These are phyloP conservation scores for Philaenus spumarius DNA, from an alignment of 1,140 invertebrate genomes.

Conservation along the genomic window DNA sequence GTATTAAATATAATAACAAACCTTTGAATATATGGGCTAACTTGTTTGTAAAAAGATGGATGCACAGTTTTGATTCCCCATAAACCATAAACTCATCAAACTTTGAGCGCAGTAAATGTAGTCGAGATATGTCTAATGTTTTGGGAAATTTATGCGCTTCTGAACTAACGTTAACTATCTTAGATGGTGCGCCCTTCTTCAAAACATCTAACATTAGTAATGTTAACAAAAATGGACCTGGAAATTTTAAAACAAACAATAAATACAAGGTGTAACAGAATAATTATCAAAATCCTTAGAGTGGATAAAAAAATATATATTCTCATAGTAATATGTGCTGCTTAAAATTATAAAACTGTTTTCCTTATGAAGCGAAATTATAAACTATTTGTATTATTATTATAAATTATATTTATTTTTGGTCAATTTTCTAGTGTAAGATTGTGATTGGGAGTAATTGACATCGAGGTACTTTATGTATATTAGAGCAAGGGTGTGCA, in stretches of 20 bases:
- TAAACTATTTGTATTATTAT: too few relatives aligned
- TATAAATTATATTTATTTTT: too few relatives aligned
- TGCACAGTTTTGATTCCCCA: conserved; percentile 10
- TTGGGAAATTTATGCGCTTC: conserved; percentile 46
- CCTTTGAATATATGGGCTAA: background rate
- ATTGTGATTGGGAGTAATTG: too few relatives aligned
- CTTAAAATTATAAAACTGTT: too few relatives aligned
- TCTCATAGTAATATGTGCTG: too few relatives aligned
- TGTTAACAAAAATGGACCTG: conserved; percentile 80
- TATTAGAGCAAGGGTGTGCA: too few relatives aligned
- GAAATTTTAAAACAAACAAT: background rate
- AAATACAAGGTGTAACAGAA: background rate
- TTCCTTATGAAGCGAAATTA: too few relatives aligned
- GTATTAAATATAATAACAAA: too few relatives aligned
- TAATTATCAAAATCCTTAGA: too few relatives aligned
- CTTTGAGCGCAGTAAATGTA: background rate
- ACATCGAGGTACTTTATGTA: too few relatives aligned
- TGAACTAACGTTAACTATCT: conserved; percentile 71
- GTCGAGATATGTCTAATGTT: background rate
- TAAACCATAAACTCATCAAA: conserved; percentile 10
- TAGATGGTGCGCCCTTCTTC: conserved; percentile 61
- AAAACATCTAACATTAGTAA: conserved; percentile 69
- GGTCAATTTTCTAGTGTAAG: too few relatives aligned
- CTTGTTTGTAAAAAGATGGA: background rate
- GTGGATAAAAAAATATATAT: too few relatives aligned